Evolutionary conservation across 1,140 invertebrate genomes (phyloP), one percentile per base, ranked within the genome.

Genomic region (Euglossa dilemma): DNA sequence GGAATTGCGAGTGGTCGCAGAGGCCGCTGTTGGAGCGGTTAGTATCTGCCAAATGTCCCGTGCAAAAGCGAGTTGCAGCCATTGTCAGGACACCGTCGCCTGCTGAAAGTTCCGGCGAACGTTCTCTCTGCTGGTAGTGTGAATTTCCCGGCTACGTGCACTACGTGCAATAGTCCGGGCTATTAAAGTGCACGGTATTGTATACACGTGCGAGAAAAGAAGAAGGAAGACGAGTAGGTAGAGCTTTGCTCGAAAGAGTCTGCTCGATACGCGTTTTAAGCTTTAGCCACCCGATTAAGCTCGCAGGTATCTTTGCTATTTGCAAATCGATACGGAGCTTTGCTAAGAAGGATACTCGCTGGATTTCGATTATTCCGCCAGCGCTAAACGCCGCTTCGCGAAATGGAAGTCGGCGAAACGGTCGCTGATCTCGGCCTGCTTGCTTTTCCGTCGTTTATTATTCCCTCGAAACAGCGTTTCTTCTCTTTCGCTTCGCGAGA

Each of bases 281-380:
- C 83, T 23, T 83, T 83, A 85, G 88, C 90, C 87, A 92, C 90
- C 92, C 91, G 91, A 93, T 93, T 93, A 92, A 84, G 87, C 86
- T 85, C 78, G 79, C 79, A 82, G 84, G 79, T 87, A 81, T 89
- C 90, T 89, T 82, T 77, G 80, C 80, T 90, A 91, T 92, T 92
- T 91, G 91, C 90, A 89, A 92, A 91, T 92, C 90, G 83, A 92
- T 92, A 91, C 88, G 90, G 89, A 87, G 71, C 43, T 36, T 71
- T 75, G 86, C 78, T 86, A 87, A 74, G 73, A 80, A 80, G 69
- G 63, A 63, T 50, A 45, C 43, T 25, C 45, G 52, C 12, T 20
- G 50, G 66, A 70, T 64, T 28, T 28, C 73, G 83, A 87, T 87
- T 88, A 87, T 77, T 80, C 72, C 36, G 20, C 2, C 0, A n/a